These are phyloP conservation scores for Caenorhabditis uteleia DNA, from an alignment of 2,888 invertebrate genomes.

Conservation along the genomic window DNA sequence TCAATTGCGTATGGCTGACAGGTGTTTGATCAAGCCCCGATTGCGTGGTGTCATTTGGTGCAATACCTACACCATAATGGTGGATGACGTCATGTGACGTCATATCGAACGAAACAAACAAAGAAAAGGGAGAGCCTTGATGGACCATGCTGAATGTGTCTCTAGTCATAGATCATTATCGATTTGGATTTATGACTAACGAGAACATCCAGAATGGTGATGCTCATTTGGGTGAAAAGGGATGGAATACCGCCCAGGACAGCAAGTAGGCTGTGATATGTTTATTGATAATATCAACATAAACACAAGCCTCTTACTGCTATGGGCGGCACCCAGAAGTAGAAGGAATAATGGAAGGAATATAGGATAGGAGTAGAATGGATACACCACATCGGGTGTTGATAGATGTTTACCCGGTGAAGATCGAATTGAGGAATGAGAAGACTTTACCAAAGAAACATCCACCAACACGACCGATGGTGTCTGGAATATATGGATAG, in stretches of 20 bases:
- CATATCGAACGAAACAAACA: no score
- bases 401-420: conserved; percentile 40
- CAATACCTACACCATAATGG: no score
- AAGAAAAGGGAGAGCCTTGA: no score
- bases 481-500: conserved; percentile 2
- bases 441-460: conserved; percentile 27
- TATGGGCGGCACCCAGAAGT: conserved; percentile 6
- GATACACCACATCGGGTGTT: no score
- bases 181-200: conserved; percentile 38
- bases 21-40: no score
- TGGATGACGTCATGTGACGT: no score
- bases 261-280: conserved; percentile 30
- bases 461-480: conserved; percentile 28
- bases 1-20: no score
- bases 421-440: background rate
- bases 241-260: background rate
- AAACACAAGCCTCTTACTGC: conserved; percentile 25
- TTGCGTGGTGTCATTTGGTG: no score
- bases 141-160: conserved; percentile 56
- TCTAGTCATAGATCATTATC: conserved; percentile 42
- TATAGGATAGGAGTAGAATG: no score
- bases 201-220: conserved; percentile 25
- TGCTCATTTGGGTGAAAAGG: background rate
- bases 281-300: background rate
- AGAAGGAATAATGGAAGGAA: conserved; percentile 5